Conservation (phyloP, 2,797 vertebrate species). For the Tachyglossus aculeatus region DNA sequence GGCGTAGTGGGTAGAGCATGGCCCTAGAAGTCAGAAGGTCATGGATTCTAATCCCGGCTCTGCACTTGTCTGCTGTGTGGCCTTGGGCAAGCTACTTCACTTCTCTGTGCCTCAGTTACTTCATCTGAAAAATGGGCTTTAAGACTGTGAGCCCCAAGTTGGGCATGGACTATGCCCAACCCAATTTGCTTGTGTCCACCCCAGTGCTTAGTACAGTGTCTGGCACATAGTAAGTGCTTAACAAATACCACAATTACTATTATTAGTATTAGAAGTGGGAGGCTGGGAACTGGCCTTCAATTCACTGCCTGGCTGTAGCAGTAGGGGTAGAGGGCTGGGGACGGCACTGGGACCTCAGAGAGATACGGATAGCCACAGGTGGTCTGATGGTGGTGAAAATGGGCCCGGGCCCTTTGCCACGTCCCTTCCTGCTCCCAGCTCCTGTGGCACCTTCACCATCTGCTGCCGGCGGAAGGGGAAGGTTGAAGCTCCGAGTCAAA, state of each 20-base stretch:
- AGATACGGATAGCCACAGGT: background rate
- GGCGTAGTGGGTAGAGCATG: too few species aligned
- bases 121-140: too few species aligned
- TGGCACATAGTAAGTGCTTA: background rate
- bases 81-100: too few species aligned
- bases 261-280: background rate
- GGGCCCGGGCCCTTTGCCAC: background rate
- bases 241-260: background rate
- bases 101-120: too few species aligned
- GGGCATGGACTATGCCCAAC: too few species aligned
- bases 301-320: fast-evolving
- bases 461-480: background rate
- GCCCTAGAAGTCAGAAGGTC: too few species aligned
- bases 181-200: too few species aligned
- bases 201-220: background rate
- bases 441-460: background rate
- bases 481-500: background rate
- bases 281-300: background rate
- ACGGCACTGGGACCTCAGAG: background rate
- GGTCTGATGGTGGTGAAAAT: background rate
- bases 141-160: too few species aligned
- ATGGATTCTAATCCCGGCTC: too few species aligned
- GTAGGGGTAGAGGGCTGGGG: too few species aligned
- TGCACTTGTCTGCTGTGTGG: too few species aligned
- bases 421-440: background rate